These are phyloP conservation scores for Tetragonisca angustula DNA, from an alignment of 2,888 invertebrate species.

Conservation along the genomic window DNA sequence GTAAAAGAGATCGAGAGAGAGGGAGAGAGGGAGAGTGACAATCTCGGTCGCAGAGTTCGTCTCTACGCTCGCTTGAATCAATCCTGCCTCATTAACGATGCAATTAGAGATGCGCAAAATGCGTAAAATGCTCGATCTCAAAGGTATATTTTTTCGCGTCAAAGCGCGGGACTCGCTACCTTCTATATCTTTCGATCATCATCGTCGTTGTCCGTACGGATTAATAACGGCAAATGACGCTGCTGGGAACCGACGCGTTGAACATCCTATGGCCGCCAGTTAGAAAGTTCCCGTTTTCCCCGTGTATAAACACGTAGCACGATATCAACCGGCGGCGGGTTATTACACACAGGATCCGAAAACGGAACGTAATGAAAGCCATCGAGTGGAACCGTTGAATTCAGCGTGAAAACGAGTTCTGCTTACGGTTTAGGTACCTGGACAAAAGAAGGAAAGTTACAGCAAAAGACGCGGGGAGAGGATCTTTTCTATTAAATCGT, in stretches of 20 bases:
- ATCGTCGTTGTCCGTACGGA: slow-evolving; percentile 5
- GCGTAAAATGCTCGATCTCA: slow-evolving; percentile 44
- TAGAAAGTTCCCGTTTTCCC: slow-evolving; percentile 20
- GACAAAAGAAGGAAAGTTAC: slow-evolving; percentile 19
- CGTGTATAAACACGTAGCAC: neutral
- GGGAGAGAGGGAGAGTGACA: neutral
- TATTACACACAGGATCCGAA: neutral
- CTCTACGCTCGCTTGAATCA: slow-evolving; percentile 10
- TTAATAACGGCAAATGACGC: slow-evolving; percentile 32
- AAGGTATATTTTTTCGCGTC: slow-evolving; percentile 40
- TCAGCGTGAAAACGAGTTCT: slow-evolving; percentile 9
- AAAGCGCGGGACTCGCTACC: slow-evolving; percentile 27
- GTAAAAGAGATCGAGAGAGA: too few relatives aligned
- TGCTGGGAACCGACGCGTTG: neutral
- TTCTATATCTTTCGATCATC: slow-evolving; percentile 1
- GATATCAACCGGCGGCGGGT: neutral
- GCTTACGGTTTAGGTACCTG: neutral
- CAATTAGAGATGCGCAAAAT: slow-evolving; percentile 44
- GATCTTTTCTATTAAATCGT: slow-evolving; percentile 70
- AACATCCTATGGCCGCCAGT: neutral
- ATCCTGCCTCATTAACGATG: slow-evolving; percentile 25
- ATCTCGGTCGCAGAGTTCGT: slow-evolving; percentile 1
- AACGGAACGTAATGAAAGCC: neutral
- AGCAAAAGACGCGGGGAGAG: slow-evolving; percentile 19
- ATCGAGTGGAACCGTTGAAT: slow-evolving; percentile 6